These are phyloP conservation scores for Melanotaenia pygmaea DNA, from an alignment of 2,797 vertebrate species.

Conservation along the genomic window DNA sequence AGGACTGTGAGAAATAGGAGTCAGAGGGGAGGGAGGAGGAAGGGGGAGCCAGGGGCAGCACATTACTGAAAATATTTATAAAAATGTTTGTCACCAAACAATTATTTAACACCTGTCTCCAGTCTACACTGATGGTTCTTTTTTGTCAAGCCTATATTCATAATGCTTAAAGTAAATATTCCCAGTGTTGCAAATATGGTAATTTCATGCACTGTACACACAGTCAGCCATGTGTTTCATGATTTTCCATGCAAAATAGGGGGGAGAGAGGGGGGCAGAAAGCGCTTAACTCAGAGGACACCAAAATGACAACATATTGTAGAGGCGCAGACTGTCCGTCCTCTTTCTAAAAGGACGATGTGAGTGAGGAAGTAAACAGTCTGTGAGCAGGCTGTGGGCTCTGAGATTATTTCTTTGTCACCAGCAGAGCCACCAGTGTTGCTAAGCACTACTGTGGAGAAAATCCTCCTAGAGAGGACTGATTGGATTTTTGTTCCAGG, in stretches of 20 bases:
- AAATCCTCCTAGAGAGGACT: slow-evolving; percentile 83
- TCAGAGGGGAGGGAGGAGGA: slow-evolving; percentile 3
- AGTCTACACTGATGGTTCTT: slow-evolving; percentile 58
- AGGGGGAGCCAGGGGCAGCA: slow-evolving; percentile 17
- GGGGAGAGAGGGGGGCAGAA: slow-evolving; percentile 38
- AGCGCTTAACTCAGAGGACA: slow-evolving; percentile 72
- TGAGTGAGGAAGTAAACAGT: slow-evolving; percentile 81
- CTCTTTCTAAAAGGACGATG: slow-evolving; percentile 73
- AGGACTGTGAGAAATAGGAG: slow-evolving; percentile 48
- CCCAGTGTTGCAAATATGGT: slow-evolving; percentile 73
- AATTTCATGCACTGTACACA: slow-evolving; percentile 82
- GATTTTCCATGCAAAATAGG: slow-evolving; percentile 66
- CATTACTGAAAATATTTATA: slow-evolving; percentile 64
- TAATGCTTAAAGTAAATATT: slow-evolving; percentile 78
- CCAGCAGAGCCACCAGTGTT: slow-evolving; percentile 80
- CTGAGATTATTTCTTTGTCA: slow-evolving; percentile 84
- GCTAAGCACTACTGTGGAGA: slow-evolving; percentile 80
- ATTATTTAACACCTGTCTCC: slow-evolving; percentile 77
- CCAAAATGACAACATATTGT: slow-evolving; percentile 76
- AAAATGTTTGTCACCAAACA: slow-evolving; percentile 78
- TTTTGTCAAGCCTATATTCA: slow-evolving; percentile 51
- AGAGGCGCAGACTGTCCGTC: slow-evolving; percentile 73
- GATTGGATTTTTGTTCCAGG: slow-evolving; percentile 85
- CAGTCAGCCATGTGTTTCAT: slow-evolving; percentile 78
- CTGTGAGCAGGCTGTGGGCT: slow-evolving; percentile 79